A percentile compares a stretch with the other conserved stretches of the same genome.
phyloP scores from a whole-genome alignment of 2,113 vertebrate species.

The Chlorocebus sabaeus region DNA sequence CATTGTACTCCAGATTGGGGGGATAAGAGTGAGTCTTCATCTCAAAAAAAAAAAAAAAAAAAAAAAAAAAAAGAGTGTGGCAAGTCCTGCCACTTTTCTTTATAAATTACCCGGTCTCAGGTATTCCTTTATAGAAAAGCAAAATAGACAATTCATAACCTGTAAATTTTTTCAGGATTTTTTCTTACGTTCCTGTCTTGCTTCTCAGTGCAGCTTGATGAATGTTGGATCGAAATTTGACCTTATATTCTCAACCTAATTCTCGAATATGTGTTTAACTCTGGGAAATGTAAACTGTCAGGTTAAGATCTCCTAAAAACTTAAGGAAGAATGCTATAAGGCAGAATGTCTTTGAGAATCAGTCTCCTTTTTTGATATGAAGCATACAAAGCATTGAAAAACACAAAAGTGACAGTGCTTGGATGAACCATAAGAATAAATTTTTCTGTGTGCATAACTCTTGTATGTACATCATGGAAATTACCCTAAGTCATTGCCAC shows the following conservation, averaged over 20 bases:
- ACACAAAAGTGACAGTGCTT: not conserved
- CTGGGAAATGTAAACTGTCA: conserved; percentile 12
- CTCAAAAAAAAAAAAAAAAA: too few species aligned
- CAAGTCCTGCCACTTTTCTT: too few species aligned
- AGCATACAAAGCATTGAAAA: not conserved
- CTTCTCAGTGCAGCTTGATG: not conserved
- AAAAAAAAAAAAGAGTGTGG: too few species aligned
- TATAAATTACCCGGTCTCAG: too few species aligned
- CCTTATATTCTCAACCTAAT: not conserved
- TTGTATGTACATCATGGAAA: not conserved
- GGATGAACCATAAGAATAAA: not conserved
- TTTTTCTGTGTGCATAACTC: not conserved
- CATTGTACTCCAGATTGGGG: too few species aligned
- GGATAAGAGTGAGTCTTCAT: too few species aligned
- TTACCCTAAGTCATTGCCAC: not conserved
- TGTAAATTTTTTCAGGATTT: not conserved
- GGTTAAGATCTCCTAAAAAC: conserved; percentile 11
- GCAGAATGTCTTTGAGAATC: conserved; percentile 46
- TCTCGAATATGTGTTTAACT: not conserved
- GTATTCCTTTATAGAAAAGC: too few species aligned
- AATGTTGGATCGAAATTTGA: conserved; percentile 11
- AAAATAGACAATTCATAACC: not conserved
- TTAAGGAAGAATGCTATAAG: conserved; percentile 27
- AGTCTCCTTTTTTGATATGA: conserved; percentile 18
- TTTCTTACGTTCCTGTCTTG: not conserved